These are phyloP conservation scores for Drosophila littoralis DNA, from an alignment of 1,140 invertebrate species.

Conservation along the genomic window DNA sequence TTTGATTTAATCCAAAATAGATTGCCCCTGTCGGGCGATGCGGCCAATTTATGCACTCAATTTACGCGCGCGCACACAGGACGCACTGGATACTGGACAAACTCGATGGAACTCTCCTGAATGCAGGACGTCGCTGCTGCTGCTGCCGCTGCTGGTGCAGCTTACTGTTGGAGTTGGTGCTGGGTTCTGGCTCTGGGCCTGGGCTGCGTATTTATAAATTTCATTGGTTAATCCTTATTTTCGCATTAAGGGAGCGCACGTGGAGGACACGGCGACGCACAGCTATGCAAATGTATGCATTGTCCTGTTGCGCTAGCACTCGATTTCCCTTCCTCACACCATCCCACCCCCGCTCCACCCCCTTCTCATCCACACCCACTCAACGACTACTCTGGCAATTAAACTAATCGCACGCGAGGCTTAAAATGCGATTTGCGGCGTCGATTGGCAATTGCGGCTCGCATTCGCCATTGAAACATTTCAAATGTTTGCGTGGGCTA, in stretches of 20 bases:
- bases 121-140: constrained; percentile 14
- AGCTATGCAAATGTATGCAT: constrained; percentile 73
- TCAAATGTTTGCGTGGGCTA: neutral
- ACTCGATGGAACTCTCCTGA: neutral
- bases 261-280: constrained; percentile 11
- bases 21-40: constrained; percentile 65
- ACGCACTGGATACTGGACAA: constrained; percentile 15
- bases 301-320: constrained; percentile 64
- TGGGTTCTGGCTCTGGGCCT: neutral
- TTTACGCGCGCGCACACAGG: constrained; percentile 53
- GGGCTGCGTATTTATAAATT: constrained; percentile 79
- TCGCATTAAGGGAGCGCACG: constrained; percentile 71
- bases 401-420: constrained; percentile 84
- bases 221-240: constrained; percentile 84
- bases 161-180: neutral
- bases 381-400: constrained; percentile 64
- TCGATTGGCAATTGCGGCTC: constrained; percentile 67
- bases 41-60: constrained; percentile 83
- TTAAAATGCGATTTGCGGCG: constrained; percentile 83
- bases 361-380: neutral
- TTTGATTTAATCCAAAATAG: constrained; percentile 84
- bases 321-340: neutral
- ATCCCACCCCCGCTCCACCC: no score
- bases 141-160: constrained; percentile 10
- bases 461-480: constrained; percentile 22